phyloP scores from a whole-genome alignment of 2,797 vertebrate species.

The Gymnopithys bicolor region DNA sequence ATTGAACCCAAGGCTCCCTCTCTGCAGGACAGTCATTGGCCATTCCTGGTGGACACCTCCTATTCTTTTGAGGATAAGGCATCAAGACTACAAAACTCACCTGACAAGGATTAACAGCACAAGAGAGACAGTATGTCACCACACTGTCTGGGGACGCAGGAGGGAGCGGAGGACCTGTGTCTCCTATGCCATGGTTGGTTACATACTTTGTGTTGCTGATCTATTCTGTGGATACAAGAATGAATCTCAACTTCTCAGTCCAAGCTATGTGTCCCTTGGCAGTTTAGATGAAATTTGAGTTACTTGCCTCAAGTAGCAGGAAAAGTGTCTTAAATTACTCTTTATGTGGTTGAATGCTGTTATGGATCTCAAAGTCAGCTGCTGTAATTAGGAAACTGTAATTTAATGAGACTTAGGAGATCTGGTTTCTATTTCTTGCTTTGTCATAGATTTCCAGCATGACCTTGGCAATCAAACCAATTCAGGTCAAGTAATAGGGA shows the following conservation, averaged over 20 bases:
- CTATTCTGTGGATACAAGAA: neutral
- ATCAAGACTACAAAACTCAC: neutral
- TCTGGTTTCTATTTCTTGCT: neutral
- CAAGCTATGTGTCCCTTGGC: neutral
- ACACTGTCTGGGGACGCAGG: neutral
- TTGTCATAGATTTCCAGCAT: neutral
- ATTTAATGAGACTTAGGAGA: neutral
- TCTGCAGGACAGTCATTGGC: neutral
- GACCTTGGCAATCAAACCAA: neutral
- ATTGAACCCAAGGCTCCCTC: neutral
- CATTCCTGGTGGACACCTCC: neutral
- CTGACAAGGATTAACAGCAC: neutral
- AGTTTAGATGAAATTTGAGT: neutral
- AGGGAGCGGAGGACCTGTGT: neutral
- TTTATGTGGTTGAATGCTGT: neutral
- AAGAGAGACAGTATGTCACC: neutral
- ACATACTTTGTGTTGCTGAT: neutral
- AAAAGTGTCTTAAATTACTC: neutral
- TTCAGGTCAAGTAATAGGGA: neutral
- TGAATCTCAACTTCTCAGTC: neutral
- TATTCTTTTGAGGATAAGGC: neutral
- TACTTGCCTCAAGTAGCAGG: neutral
- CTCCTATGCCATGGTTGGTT: neutral
- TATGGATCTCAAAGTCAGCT: neutral
- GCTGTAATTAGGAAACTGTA: neutral